Evolutionary conservation across 2,797 vertebrate genomes (phyloP), one percentile per base, ranked within the genome.

Genomic region (Takifugu ocellatus): DNA sequence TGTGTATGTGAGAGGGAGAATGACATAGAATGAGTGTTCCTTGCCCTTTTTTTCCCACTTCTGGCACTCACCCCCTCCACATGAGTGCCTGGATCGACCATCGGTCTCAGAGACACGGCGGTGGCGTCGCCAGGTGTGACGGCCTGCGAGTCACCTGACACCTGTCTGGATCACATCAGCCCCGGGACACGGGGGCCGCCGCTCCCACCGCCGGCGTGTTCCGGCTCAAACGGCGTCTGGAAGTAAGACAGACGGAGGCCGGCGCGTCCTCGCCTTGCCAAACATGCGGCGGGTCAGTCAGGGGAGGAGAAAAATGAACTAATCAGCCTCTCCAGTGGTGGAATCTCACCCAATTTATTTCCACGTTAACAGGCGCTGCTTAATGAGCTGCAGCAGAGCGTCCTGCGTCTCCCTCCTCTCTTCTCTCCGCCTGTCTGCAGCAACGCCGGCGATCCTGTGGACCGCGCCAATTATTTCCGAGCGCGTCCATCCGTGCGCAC

Each of bases 381-480:
- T 91, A 90, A 91, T 91, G 90, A 90, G 81, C 87, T 90, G 88
- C 78, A 86, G 84, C 88, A 87, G 88, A 86, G 84, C 81, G 63
- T 79, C 78, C 68, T 70, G 74, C 80, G 74, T 72, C 63, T 72
- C 68, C 78, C 70, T 54, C 61, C 67, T 65, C 74, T 74, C 68
- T 63, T 57, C 53, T 51, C 61, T 58, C 67, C 64, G 67, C 69
- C 78, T 78, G 63, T 83, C 78, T 83, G 73, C 57, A 62, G 71
- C 85, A 84, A 70, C 78, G 58, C 75, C 56, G 68, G 74, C 83
- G 80, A 79, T 69, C 84, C 72, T 66, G 74, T 62, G 51, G 74
- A 83, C 82, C 63, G 60, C 69, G 72, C 79, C 88, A 86, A 87
- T 88, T 39, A 39, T 39, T 39, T 39, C 8, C 14, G 12, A 39